Conservation (phyloP, 2,113 vertebrate species). For the Oncorhynchus tshawytscha region DNA sequence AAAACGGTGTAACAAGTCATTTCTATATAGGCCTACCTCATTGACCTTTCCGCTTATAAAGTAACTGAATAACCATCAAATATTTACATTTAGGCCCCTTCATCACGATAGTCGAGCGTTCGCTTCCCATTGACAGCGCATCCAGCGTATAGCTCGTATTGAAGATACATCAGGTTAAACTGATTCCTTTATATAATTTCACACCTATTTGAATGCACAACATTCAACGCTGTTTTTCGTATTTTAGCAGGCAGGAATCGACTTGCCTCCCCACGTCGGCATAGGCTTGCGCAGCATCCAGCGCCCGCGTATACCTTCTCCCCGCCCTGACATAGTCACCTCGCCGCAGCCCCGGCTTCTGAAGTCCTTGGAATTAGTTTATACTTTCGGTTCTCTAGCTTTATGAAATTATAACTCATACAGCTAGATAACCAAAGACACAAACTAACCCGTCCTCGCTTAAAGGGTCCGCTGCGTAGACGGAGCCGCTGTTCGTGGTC, state of each 20-base stretch:
- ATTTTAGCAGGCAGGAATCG: not conserved
- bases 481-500: slow-evolving; percentile 46
- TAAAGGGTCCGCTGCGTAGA: slow-evolving; percentile 72
- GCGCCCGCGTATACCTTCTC: slow-evolving; percentile 34
- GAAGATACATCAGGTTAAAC: not conserved
- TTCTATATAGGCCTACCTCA: not conserved
- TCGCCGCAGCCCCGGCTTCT: slow-evolving; percentile 28
- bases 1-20: slow-evolving; percentile 36
- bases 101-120: not conserved
- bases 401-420: slow-evolving; percentile 99
- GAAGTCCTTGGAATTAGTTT: slow-evolving; percentile 78
- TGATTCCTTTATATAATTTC: not conserved
- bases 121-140: not conserved
- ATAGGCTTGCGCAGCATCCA: slow-evolving; percentile 51
- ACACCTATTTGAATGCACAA: not conserved
- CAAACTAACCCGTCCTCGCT: slow-evolving; percentile 82
- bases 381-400: slow-evolving; percentile 99
- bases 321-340: slow-evolving; percentile 24
- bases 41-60: slow-evolving; percentile 21
- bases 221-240: not conserved
- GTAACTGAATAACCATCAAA: slow-evolving; percentile 8
- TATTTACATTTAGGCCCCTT: not conserved
- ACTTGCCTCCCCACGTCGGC: slow-evolving; percentile 21
- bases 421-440: slow-evolving; percentile 99
- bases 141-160: not conserved